A percentile compares a stretch with the other conserved stretches of the same genome.
Evolutionary conservation across 2,113 vertebrate genomes (phyloP).

Genomic region (Rattus rattus): DNA sequence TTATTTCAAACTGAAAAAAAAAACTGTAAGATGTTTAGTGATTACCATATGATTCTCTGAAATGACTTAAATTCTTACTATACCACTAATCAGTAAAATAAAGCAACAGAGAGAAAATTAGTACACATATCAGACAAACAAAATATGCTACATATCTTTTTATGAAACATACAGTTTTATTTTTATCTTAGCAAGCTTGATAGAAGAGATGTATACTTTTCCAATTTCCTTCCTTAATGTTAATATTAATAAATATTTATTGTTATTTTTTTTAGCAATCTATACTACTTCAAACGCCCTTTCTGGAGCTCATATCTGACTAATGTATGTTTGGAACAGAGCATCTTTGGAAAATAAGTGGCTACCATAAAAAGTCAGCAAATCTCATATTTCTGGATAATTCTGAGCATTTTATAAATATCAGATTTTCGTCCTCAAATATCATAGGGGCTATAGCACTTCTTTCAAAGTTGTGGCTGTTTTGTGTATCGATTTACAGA

Average conservation of each 20-base stretch:
- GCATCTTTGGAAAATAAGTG: neutral
- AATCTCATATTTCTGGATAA: neutral
- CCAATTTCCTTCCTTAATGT: neutral
- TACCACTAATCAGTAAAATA: neutral
- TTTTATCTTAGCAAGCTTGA: neutral
- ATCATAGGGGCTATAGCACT: neutral
- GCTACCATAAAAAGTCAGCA: neutral
- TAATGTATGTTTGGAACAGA: neutral
- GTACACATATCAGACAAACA: neutral
- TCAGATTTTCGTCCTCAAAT: neutral
- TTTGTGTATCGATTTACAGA: neutral
- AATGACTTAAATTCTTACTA: neutral
- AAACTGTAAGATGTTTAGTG: neutral
- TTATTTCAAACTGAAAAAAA: neutral
- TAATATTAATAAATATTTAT: neutral
- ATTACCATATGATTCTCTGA: neutral
- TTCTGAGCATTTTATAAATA: neutral
- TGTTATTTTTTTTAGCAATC: neutral
- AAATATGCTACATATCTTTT: neutral
- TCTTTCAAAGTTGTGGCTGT: neutral
- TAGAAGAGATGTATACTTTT: neutral
- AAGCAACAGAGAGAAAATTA: no score
- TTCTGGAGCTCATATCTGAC: neutral
- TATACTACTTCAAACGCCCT: neutral
- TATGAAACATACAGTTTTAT: neutral